phyloP scores from a whole-genome alignment of 2,113 vertebrate species.

The Orycteropus afer region DNA sequence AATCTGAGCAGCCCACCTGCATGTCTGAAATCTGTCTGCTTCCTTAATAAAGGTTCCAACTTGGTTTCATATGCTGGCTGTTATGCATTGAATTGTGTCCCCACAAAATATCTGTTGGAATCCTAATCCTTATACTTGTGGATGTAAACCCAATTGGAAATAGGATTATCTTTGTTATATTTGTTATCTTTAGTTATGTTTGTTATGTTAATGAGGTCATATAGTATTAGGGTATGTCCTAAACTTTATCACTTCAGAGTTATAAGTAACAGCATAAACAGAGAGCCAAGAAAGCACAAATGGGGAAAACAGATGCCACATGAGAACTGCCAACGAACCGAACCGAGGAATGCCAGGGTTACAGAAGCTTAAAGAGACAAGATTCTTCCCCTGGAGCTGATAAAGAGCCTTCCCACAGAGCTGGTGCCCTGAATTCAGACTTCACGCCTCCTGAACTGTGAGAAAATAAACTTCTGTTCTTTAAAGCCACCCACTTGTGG shows the following conservation, averaged over 20 bases:
- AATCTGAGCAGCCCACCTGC: neutral
- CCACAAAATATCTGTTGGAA: no score
- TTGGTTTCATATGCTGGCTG: neutral
- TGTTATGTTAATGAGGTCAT: no score
- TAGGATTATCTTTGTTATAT: no score
- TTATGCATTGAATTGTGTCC: no score
- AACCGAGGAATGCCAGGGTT: neutral
- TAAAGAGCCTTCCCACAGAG: neutral
- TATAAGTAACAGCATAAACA: neutral
- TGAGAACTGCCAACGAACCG: neutral
- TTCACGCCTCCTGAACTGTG: neutral
- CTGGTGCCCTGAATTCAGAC: neutral
- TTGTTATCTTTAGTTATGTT: no score
- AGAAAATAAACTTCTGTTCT: neutral
- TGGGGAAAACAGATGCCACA: neutral
- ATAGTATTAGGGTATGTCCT: no score
- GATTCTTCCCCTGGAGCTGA: neutral
- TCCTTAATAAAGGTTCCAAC: neutral
- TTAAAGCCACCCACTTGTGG: neutral
- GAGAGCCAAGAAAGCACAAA: neutral
- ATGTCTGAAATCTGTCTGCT: neutral
- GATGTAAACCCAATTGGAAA: no score
- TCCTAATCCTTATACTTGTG: no score
- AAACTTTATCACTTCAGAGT: no score
- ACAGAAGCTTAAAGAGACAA: neutral